These are phyloP conservation scores for Bombylius major DNA, from an alignment of 2,888 invertebrate genomes.

Conservation along the genomic window DNA sequence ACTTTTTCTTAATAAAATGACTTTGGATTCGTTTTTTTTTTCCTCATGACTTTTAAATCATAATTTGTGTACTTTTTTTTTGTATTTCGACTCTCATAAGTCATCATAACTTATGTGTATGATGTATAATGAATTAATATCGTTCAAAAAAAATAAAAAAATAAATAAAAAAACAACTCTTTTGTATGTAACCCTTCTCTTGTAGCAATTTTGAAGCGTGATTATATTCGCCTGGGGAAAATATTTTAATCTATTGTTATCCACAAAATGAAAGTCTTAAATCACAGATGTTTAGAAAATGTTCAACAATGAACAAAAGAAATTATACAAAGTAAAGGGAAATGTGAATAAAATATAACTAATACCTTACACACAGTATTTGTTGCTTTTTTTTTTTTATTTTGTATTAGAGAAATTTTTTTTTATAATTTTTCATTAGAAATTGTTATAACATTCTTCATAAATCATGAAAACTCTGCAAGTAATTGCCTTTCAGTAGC, in stretches of 20 bases:
- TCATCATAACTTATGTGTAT: neutral
- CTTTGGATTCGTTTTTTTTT: neutral
- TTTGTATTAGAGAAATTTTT: too few relatives aligned
- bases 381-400: too few relatives aligned
- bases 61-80: neutral
- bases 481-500: too few relatives aligned
- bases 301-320: too few relatives aligned
- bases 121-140: neutral
- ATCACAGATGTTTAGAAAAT: neutral
- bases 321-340: too few relatives aligned
- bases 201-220: neutral
- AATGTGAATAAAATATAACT: too few relatives aligned
- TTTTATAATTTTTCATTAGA: too few relatives aligned
- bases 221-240: neutral
- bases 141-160: too few relatives aligned
- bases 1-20: neutral
- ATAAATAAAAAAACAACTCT: too few relatives aligned
- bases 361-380: too few relatives aligned
- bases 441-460: too few relatives aligned
- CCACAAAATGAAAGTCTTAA: neutral
- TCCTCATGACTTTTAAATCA: neutral
- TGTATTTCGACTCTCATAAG: neutral
- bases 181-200: neutral
- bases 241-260: neutral
- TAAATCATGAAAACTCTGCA: too few relatives aligned